Percentiles rank a stretch among this genome's conserved stretches.
Conservation (phyloP, 2,113 vertebrate species). For the Mesoclemmys tuberculata region DNA sequence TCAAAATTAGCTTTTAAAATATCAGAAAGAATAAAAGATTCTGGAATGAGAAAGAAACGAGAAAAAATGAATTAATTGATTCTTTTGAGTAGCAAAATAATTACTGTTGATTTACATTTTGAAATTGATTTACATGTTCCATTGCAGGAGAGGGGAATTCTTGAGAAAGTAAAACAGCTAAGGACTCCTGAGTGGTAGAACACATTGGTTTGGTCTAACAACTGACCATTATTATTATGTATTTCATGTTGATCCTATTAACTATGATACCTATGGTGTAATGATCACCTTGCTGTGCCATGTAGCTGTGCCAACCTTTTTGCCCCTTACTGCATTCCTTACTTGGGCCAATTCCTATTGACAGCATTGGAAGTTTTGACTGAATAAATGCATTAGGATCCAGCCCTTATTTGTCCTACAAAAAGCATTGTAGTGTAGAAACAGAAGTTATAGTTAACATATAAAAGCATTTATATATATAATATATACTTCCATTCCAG, state of each 20-base stretch:
- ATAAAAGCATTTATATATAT: background rate
- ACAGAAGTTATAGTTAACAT: background rate
- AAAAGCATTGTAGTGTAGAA: background rate
- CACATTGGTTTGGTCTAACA: background rate
- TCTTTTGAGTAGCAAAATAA: slow-evolving; percentile 11
- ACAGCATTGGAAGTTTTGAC: background rate
- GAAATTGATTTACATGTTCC: slow-evolving; percentile 12
- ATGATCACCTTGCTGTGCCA: background rate
- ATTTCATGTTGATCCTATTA: slow-evolving; percentile 10
- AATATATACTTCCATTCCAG: background rate
- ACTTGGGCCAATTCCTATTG: background rate
- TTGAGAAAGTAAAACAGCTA: background rate
- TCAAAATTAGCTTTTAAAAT: background rate
- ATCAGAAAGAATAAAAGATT: background rate
- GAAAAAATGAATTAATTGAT: background rate
- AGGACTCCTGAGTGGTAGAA: background rate
- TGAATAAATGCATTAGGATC: background rate
- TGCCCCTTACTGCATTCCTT: background rate
- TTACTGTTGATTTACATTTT: background rate
- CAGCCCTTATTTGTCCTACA: background rate
- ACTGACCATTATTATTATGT: background rate
- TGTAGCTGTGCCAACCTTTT: background rate
- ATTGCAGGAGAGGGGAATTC: background rate
- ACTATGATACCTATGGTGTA: background rate
- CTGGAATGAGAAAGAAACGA: background rate